Evolutionary conservation across 1,140 invertebrate genomes (phyloP), one percentile per base, ranked within the genome.

Genomic region (Ooceraea biroi): DNA sequence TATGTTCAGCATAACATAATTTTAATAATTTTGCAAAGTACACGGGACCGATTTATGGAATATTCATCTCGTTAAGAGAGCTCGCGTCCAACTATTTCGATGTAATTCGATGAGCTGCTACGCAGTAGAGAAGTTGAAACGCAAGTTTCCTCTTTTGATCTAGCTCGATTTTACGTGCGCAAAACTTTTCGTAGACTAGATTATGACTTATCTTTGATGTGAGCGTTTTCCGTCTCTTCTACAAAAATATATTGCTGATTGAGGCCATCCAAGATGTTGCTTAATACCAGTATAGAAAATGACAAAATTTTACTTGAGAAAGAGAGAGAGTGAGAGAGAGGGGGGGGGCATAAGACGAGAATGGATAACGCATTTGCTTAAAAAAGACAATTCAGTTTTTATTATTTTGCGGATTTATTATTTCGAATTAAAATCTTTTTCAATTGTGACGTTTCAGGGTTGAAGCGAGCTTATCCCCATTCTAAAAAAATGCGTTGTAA

Each of bases 401-500:
- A 66, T 55, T 30, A 36, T 1, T 14, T 30, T 22, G 60, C 2
- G 19, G 41, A 77, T 77, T n/a, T n/a, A n/a, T n/a, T n/a, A n/a
- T n/a, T n/a, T n/a, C 44, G 14, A 25, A 19, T 17, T 11, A 36
- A 11, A 46, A 74, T 74, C 60, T 74, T 61, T 41, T 30, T 14
- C 61, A 66, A 66, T 30, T 14, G 14, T 52, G 22, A 55, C 11
- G 48, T 55, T 77, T 77, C 61, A 27, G 66, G 27, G 27, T 50
- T 60, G 44, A 10, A 74, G 19, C 36, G 14, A 17, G 50, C 25
- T 80, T 44, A 80, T 69, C 50, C 48, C n/a, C 22, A 50, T 69
- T 46, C 71, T 69, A 71, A 71, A 80, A 36, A 69, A 80, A n/a
- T 80, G 76, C 76, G 48, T 57, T 50, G 50, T 65, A 71, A 80